Evolutionary conservation across 1,140 invertebrate genomes (phyloP).

Genomic region (Drosophila sulfurigaster): DNA sequence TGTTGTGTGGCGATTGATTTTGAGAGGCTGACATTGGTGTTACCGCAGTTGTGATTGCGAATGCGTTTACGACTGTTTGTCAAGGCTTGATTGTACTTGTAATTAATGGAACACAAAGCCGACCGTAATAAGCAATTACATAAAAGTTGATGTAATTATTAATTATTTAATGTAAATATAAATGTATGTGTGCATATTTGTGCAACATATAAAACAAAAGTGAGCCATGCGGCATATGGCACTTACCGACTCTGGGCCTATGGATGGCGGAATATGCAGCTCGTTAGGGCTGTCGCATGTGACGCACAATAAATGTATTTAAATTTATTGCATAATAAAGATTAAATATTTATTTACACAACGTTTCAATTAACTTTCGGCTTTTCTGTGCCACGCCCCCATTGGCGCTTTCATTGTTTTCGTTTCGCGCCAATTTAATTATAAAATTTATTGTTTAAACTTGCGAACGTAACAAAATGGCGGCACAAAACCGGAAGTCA

Average conservation of each 20-base stretch:
- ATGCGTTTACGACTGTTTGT: slow-evolving; percentile 14
- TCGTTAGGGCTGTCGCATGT: slow-evolving; percentile 16
- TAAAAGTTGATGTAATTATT: slow-evolving; percentile 80
- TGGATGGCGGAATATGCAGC: background rate
- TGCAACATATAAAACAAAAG: slow-evolving; percentile 43
- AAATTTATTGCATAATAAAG: slow-evolving; percentile 84
- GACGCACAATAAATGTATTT: slow-evolving; percentile 76
- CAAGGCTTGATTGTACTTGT: slow-evolving; percentile 13
- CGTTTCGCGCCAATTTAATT: slow-evolving; percentile 75
- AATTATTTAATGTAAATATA: slow-evolving; percentile 79
- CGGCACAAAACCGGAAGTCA: slow-evolving; percentile 70
- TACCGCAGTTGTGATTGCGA: slow-evolving; percentile 18
- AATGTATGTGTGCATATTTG: slow-evolving; percentile 22
- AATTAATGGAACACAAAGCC: slow-evolving; percentile 57
- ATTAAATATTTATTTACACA: slow-evolving; percentile 84
- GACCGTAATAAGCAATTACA: slow-evolving; percentile 78
- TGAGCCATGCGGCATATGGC: slow-evolving; percentile 27
- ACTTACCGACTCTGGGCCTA: slow-evolving; percentile 5
- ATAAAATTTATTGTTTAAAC: slow-evolving; percentile 80
- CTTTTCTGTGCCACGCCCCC: slow-evolving; percentile 44
- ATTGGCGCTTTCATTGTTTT: slow-evolving; percentile 34
- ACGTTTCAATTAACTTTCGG: slow-evolving; percentile 83
- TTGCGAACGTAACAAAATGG: slow-evolving; percentile 72
- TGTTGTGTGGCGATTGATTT: slow-evolving; percentile 9
- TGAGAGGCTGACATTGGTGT: background rate